Evolutionary conservation across 2,888 invertebrate genomes (phyloP).

Genomic region (Trissoscelio sp.): DNA sequence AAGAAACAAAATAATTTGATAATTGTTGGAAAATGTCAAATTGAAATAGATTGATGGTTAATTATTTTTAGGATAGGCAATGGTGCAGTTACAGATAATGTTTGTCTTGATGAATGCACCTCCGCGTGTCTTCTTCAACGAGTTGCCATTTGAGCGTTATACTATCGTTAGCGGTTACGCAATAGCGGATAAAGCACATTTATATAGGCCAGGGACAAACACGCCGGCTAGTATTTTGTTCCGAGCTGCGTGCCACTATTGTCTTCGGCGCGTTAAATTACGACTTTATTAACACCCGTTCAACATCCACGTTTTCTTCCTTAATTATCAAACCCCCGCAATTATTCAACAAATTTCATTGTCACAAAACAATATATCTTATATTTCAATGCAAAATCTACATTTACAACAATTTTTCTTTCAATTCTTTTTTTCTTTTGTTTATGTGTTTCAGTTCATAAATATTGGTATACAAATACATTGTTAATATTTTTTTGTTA

Average conservation of each 20-base stretch:
- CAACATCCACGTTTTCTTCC: constrained; percentile 34
- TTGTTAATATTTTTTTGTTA: too few relatives aligned
- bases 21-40: too few relatives aligned
- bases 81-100: not conserved
- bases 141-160: constrained; percentile 70
- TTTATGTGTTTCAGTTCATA: too few relatives aligned
- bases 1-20: too few relatives aligned
- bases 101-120: constrained; percentile 29
- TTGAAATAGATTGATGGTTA: not conserved
- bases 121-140: constrained; percentile 47
- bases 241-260: constrained; percentile 64
- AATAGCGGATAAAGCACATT: constrained; percentile 79
- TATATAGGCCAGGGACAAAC: constrained; percentile 81
- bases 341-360: constrained; percentile 24
- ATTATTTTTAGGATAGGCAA: constrained; percentile 5
- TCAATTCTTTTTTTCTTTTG: too few relatives aligned
- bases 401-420: too few relatives aligned
- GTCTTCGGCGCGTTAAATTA: constrained; percentile 60
- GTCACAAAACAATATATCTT: not conserved
- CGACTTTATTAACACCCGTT: constrained; percentile 59
- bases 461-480: too few relatives aligned
- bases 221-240: constrained; percentile 66
- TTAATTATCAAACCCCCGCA: constrained; percentile 14
- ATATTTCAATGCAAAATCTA: too few relatives aligned
- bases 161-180: constrained; percentile 78